Percentiles rank a stretch among this genome's conserved stretches.
Conservation (phyloP, 2,797 vertebrate species). For the Urocyon cinereoargenteus region DNA sequence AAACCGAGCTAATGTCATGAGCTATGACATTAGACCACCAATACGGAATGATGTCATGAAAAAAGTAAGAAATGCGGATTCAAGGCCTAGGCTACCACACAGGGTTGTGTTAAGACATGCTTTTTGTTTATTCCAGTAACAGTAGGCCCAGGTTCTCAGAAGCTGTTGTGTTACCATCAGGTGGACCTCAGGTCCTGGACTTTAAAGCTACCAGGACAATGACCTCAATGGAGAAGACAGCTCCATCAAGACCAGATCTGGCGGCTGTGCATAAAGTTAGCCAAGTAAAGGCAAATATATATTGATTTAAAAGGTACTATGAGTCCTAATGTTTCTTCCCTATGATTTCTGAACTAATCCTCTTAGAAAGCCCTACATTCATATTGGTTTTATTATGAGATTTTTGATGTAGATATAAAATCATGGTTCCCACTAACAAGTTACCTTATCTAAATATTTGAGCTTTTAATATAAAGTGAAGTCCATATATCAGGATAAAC, state of each 20-base stretch:
- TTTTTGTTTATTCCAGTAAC: too few relatives aligned
- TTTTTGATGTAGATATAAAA: background rate
- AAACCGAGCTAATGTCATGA: background rate
- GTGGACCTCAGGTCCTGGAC: background rate
- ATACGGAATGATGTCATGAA: rapidly evolving
- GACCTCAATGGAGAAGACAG: too few relatives aligned
- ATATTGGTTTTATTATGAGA: background rate
- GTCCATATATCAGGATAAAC: too few relatives aligned
- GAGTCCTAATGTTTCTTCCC: background rate
- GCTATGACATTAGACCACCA: background rate
- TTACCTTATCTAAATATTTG: background rate
- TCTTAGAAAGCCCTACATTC: background rate
- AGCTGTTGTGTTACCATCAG: background rate
- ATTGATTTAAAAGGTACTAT: background rate
- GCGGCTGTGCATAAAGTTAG: background rate
- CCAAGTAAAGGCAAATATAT: background rate
- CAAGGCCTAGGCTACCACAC: too few relatives aligned
- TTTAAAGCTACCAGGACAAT: background rate
- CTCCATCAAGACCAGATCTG: background rate
- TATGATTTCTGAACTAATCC: background rate
- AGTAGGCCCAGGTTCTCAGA: too few relatives aligned
- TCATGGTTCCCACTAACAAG: background rate
- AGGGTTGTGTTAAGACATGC: rapidly evolving
- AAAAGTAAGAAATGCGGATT: background rate
- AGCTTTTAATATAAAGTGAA: background rate